phyloP scores from a whole-genome alignment of 2,888 invertebrate species.

The Orgyia antiqua region DNA sequence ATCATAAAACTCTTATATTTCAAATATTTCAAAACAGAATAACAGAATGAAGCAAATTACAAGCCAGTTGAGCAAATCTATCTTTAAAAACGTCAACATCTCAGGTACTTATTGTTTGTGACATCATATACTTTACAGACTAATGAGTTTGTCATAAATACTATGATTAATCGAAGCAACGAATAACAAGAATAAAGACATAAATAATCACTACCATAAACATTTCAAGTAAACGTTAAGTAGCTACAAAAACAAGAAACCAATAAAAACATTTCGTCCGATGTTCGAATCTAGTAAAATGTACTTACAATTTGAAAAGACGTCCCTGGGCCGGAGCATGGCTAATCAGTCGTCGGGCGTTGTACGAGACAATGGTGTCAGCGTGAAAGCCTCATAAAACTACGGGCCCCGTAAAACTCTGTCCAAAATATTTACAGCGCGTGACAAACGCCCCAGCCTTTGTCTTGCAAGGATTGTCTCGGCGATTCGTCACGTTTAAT shows the following conservation, averaged over 20 bases:
- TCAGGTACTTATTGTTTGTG: too few species aligned
- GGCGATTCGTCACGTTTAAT: conserved; percentile 62
- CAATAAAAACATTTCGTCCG: conserved; percentile 26
- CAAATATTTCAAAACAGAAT: too few species aligned
- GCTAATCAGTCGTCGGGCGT: conserved; percentile 52
- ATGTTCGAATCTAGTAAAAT: conserved; percentile 24
- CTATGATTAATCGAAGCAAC: conserved; percentile 11
- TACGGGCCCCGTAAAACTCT: conserved; percentile 58
- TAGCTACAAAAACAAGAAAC: conserved; percentile 13
- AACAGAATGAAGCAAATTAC: too few species aligned
- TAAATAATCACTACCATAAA: conserved; percentile 22
- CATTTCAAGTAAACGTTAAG: conserved; percentile 18
- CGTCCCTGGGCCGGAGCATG: conserved; percentile 46
- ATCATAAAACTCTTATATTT: too few species aligned
- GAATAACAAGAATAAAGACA: too few species aligned
- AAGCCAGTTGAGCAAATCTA: too few species aligned
- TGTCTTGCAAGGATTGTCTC: conserved; percentile 64
- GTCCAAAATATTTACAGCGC: conserved; percentile 76
- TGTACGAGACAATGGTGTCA: conserved; percentile 60
- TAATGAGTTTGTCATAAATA: conserved; percentile 13
- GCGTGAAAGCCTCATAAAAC: conserved; percentile 71
- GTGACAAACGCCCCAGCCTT: conserved; percentile 64
- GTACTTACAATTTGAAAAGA: conserved; percentile 26
- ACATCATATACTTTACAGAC: too few species aligned
- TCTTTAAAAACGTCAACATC: too few species aligned